Base-by-base conservation (phyloP, 2,797 vertebrate species). In the Spea hammondii region DNA sequence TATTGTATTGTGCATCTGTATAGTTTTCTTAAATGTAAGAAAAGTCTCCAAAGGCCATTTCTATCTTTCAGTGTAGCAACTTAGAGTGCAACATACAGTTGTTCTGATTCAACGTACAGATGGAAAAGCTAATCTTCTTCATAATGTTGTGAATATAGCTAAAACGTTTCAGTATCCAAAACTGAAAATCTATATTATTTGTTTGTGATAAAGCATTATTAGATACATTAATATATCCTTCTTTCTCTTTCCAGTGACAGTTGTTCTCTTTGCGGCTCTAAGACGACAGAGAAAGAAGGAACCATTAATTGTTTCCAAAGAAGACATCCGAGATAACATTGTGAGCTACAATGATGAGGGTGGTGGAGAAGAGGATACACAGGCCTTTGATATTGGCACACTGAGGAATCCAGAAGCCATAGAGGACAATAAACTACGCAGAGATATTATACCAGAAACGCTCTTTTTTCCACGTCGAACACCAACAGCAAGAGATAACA, bases 301-400 rank as follows among this genome's bases (percentile, higher is more conserved):
- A 85, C 96, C 95, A 84, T 91, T 97, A 89, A 97, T 98, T 90
- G 94, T 98, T 87, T 98, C 96, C 87, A 97, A 98, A 84, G 96
- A 98, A 89, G 96, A 98, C 82, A 95, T 98, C 86, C 88, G 96
- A 82, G 96, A 97, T 90, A 97, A 97, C 88, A 95, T 98, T 4
- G 96, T 98, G 87, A 98, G 96, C 84, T 98, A 98, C 87, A 97
- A 97, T 0, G 96, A 98, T 2, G 96, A 98, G 78, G 96, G 96
- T 0, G 96, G 96, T 0, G 96, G 96, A 76, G 96, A 98, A 85
- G 95, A 97, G 90, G 96, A 98, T 91, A 98, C 96, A 0, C 95
- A 97, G 90, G 96, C 96, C 0, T 97, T 98, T 82, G 96, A 98
- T 83, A 98, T 98, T 8, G 94, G 95, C 86, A 95, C 96, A 0